Percentiles rank a stretch among this genome's conserved stretches.
Evolutionary conservation across 92 coral and sea anemone species (phyloP).

Genomic region (Paramuricea clavata): DNA sequence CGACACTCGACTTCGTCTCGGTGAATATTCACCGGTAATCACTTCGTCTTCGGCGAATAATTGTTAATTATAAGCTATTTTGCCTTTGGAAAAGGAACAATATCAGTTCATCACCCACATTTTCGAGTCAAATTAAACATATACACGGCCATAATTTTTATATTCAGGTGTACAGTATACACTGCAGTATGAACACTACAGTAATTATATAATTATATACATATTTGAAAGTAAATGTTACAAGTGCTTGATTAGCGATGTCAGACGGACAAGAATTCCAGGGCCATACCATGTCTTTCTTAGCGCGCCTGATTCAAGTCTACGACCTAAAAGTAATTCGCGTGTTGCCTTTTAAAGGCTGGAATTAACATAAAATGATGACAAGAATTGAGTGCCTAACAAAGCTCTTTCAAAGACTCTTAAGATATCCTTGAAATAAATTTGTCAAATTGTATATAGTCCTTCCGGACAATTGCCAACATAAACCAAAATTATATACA

Average conservation of each 20-base stretch:
- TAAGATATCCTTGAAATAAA: background rate
- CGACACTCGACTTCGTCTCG: no score
- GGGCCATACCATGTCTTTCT: background rate
- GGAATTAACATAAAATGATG: background rate
- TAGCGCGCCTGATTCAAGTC: background rate
- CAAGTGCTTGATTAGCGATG: no score
- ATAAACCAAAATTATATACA: background rate
- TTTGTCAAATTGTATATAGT: background rate
- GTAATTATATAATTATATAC: background rate
- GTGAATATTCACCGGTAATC: no score
- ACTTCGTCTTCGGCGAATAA: no score
- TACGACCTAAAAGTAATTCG: background rate
- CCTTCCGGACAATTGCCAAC: background rate
- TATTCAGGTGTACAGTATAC: no score
- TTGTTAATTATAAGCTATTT: no score
- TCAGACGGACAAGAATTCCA: background rate
- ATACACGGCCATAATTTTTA: background rate
- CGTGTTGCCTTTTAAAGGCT: background rate
- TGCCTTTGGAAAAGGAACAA: no score
- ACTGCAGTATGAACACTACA: no score
- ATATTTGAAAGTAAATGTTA: background rate
- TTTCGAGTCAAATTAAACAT: no score
- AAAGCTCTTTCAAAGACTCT: background rate
- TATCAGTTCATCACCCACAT: no score
- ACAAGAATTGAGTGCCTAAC: background rate